Evolutionary conservation across 2,888 invertebrate species (phyloP), one percentile per base, ranked within the genome.

Genomic region (Leptinotarsa peninsularis): DNA sequence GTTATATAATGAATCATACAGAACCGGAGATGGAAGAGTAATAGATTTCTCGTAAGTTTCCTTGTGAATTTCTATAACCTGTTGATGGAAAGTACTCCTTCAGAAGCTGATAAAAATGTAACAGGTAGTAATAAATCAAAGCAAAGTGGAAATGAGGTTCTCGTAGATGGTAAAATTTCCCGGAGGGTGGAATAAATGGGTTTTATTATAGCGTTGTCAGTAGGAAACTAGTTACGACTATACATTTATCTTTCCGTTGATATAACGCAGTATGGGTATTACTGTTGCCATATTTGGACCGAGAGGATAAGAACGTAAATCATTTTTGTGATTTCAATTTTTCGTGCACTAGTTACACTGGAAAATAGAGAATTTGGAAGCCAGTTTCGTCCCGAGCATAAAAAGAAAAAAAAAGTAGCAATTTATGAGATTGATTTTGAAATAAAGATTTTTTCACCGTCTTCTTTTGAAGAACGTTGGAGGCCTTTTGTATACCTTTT

Each of bases 171-270:
- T 23, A 58, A 58, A 58, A 58, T 23, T 23, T 21, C 15, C 58
- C 58, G 23, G 23, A 58, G 58, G 58, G 23, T 58, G 27, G 58
- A 58, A 23, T 58, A 23, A 58, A 58, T 58, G 58, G 58, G 14
- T 58, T 58, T 58, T 58, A 58, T 58, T 58, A 58, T 23, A 58
- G 58, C 23, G 21, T 21, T 58, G 58, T 58, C 58, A 23, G 58
- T 23, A 58, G 58, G 58, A 58, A 58, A 58, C 58, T 58, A 58
- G 58, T 58, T 58, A 58, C 58, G 58, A 58, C 58, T 23, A 58
- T 58, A 58, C 58, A 58, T 58, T 23, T 58, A 14, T 58, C 58
- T 58, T 17, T 21, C 15, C 23, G 5, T 58, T 58, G 58, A 18
- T 58, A 58, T 58, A 58, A 23, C 23, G 58, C 15, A 58, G 4